These are phyloP conservation scores for Centropus unirufus DNA, from an alignment of 2,113 vertebrate genomes.

Conservation along the genomic window DNA sequence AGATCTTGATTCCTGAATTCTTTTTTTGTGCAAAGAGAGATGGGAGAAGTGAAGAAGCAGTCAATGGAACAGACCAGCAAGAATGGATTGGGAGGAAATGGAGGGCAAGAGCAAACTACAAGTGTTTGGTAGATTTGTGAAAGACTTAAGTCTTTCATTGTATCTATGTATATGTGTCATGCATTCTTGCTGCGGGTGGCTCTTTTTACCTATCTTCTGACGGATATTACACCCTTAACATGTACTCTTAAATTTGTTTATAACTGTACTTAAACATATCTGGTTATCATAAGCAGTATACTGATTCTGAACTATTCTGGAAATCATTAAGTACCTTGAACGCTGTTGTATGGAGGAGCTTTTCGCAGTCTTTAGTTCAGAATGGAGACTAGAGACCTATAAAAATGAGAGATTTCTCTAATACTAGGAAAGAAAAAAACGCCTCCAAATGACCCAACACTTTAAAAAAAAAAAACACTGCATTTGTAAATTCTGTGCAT, in stretches of 20 bases:
- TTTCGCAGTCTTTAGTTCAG: neutral
- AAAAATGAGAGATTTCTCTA: neutral
- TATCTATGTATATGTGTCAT: accelerated
- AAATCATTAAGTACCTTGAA: neutral
- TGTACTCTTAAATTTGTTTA: neutral
- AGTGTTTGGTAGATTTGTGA: neutral
- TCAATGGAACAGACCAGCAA: neutral
- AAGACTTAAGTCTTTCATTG: neutral
- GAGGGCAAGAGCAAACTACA: neutral
- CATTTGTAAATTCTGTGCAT: neutral
- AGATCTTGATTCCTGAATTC: neutral
- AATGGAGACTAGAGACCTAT: neutral
- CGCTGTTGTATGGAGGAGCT: neutral
- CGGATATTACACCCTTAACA: neutral
- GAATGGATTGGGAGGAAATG: neutral
- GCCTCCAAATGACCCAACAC: neutral
- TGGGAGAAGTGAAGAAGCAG: neutral
- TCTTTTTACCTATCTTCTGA: neutral
- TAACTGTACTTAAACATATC: neutral
- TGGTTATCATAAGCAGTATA: neutral
- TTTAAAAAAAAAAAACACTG: neutral
- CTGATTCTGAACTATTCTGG: neutral
- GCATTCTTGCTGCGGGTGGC: neutral
- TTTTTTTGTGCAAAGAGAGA: neutral
- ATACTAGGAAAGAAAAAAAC: neutral